A percentile compares a stretch with the other conserved stretches of the same genome.
phyloP scores from a whole-genome alignment of 1,140 invertebrate species.

The Trichogramma pretiosum region DNA sequence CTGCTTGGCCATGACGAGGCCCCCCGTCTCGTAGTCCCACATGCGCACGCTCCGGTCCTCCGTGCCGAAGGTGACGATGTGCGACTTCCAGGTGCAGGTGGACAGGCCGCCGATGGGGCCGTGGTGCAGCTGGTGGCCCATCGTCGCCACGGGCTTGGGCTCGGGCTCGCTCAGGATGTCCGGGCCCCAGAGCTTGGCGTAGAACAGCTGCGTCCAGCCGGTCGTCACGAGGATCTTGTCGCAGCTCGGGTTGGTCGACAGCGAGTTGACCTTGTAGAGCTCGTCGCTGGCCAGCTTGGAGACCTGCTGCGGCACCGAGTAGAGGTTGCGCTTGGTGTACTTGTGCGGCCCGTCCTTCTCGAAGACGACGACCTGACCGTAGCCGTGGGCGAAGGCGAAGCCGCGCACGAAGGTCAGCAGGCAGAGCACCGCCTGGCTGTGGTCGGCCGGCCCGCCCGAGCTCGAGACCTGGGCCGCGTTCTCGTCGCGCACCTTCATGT shows the following conservation, averaged over 20 bases:
- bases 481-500: slow-evolving; percentile 44
- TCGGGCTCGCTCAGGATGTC: slow-evolving; percentile 35
- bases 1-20: slow-evolving; percentile 68
- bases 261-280: slow-evolving; percentile 48
- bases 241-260: slow-evolving; percentile 48
- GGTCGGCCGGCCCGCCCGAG: slow-evolving; percentile 13
- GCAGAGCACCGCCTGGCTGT: slow-evolving; percentile 39
- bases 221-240: slow-evolving; percentile 55
- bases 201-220: slow-evolving; percentile 55
- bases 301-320: slow-evolving; percentile 45
- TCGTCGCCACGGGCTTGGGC: slow-evolving; percentile 38
- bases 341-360: slow-evolving; percentile 54
- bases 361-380: slow-evolving; percentile 55
- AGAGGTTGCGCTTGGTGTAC: slow-evolving; percentile 54
- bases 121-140: slow-evolving; percentile 71
- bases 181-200: slow-evolving; percentile 48
- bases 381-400: slow-evolving; percentile 52
- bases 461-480: slow-evolving; percentile 26
- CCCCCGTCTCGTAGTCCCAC: slow-evolving; percentile 81
- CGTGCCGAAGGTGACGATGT: slow-evolving; percentile 75
- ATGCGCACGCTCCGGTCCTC: slow-evolving; percentile 73
- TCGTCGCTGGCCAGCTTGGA: slow-evolving; percentile 26
- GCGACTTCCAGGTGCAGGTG: slow-evolving; percentile 79
- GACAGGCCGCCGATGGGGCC: slow-evolving; percentile 68
- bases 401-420: slow-evolving; percentile 51